Evolutionary conservation across 2,797 vertebrate species (phyloP).

Genomic region (Alauda arvensis): DNA sequence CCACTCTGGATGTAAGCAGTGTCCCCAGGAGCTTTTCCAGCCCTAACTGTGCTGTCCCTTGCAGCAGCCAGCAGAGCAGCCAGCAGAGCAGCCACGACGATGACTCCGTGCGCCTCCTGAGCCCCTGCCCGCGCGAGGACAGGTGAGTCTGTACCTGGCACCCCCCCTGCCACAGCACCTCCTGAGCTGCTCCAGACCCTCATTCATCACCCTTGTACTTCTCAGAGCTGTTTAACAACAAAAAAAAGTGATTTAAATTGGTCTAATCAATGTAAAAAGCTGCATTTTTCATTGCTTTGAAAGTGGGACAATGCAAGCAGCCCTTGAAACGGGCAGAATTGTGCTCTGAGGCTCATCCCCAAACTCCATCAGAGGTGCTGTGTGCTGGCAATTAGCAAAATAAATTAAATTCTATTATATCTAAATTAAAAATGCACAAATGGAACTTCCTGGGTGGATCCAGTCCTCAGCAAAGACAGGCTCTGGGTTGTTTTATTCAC

Average conservation of each 20-base stretch:
- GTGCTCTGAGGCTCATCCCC: neutral
- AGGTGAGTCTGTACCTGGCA: conserved; percentile 65
- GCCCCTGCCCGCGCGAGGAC: conserved; percentile 78
- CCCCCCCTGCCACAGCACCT: accelerated
- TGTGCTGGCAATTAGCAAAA: neutral
- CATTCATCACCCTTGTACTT: accelerated
- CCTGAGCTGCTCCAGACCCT: neutral
- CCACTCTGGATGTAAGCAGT: neutral
- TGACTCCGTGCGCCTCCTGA: conserved; percentile 83
- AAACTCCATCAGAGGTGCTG: neutral
- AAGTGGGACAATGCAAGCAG: neutral
- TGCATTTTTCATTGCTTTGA: accelerated
- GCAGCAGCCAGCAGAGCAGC: conserved; percentile 68
- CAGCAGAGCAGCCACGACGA: conserved; percentile 92
- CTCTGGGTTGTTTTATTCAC: neutral
- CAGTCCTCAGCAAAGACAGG: neutral
- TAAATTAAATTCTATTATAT: too few relatives aligned
- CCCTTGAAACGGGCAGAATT: neutral
- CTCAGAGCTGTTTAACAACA: neutral
- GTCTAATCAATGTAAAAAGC: accelerated
- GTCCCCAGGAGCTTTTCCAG: neutral
- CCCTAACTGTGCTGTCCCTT: neutral
- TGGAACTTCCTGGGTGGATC: neutral
- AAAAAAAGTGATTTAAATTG: too few relatives aligned
- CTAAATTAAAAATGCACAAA: neutral